These are phyloP conservation scores for Anser brachyrhynchus DNA, from an alignment of 2,113 vertebrate species.

Conservation along the genomic window DNA sequence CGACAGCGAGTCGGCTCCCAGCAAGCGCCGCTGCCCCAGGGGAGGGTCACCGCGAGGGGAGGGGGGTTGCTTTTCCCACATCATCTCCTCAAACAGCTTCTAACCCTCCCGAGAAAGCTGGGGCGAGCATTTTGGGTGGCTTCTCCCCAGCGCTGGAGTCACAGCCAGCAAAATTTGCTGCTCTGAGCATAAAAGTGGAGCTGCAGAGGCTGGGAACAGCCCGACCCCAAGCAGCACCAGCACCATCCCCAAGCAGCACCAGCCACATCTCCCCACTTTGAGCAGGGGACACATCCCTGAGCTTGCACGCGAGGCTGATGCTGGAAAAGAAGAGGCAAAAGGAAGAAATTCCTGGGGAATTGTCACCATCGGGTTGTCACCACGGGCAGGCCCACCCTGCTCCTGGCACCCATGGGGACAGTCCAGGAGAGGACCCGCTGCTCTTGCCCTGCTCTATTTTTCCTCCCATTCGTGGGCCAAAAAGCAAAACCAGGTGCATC, in stretches of 20 bases:
- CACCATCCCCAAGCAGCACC: rapidly evolving
- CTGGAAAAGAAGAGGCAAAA: background rate
- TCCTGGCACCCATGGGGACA: background rate
- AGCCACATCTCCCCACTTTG: rapidly evolving
- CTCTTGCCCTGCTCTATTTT: background rate
- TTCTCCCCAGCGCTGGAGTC: background rate
- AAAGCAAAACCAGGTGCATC: background rate
- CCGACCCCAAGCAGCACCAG: background rate
- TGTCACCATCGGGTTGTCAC: background rate
- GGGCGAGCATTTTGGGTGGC: rapidly evolving
- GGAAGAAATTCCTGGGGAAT: background rate
- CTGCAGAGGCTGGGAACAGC: rapidly evolving
- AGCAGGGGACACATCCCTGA: background rate
- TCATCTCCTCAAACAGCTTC: background rate
- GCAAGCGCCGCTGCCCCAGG: background rate
- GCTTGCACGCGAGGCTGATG: rapidly evolving
- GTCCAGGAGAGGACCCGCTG: background rate
- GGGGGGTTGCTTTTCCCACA: background rate
- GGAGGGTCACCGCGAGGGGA: background rate
- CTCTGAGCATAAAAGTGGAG: rapidly evolving
- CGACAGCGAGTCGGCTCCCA: background rate
- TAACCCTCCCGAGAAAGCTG: background rate
- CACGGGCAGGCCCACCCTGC: rapidly evolving
- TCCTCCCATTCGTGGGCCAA: background rate
- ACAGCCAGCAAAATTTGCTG: background rate